These are phyloP conservation scores for Pocillopora grandis DNA, from an alignment of 92 coral and sea anemone species.

Conservation along the genomic window DNA sequence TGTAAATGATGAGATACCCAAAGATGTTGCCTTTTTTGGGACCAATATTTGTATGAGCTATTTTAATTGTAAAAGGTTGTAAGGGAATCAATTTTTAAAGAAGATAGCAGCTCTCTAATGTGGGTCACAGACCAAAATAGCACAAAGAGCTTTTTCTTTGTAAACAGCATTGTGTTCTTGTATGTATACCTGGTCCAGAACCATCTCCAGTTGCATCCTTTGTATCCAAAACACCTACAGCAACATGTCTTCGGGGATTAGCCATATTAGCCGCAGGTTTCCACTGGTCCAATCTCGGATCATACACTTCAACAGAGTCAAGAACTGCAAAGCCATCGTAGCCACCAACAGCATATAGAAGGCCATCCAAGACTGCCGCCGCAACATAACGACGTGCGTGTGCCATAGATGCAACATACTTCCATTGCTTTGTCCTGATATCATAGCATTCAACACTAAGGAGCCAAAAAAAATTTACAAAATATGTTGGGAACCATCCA, in stretches of 20 bases:
- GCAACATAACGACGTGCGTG: conserved; percentile 86
- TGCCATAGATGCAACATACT: conserved; percentile 85
- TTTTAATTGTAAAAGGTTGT: too few relatives aligned
- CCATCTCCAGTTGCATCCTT: conserved; percentile 31
- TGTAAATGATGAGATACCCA: too few relatives aligned
- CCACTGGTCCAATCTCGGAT: conserved; percentile 85
- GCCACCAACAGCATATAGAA: conserved; percentile 87
- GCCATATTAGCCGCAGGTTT: conserved; percentile 64
- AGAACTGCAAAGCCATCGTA: conserved; percentile 79
- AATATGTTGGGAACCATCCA: neutral
- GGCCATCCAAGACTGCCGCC: conserved; percentile 64
- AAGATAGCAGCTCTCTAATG: too few relatives aligned
- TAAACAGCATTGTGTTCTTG: too few relatives aligned
- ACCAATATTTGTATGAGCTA: too few relatives aligned
- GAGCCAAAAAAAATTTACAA: neutral
- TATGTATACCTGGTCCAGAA: conserved; percentile 39
- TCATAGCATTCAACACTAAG: conserved; percentile 85
- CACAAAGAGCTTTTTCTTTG: neutral
- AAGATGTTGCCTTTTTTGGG: too few relatives aligned
- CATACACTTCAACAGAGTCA: conserved; percentile 81
- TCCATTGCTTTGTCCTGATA: conserved; percentile 71
- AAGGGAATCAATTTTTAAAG: too few relatives aligned
- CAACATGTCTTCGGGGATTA: conserved; percentile 78
- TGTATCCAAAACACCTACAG: conserved; percentile 66
- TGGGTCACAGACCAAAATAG: too few relatives aligned